A percentile compares a stretch with the other conserved stretches of the same genome.
phyloP scores from a whole-genome alignment of 2,888 invertebrate genomes.

The Dione vanillae region DNA sequence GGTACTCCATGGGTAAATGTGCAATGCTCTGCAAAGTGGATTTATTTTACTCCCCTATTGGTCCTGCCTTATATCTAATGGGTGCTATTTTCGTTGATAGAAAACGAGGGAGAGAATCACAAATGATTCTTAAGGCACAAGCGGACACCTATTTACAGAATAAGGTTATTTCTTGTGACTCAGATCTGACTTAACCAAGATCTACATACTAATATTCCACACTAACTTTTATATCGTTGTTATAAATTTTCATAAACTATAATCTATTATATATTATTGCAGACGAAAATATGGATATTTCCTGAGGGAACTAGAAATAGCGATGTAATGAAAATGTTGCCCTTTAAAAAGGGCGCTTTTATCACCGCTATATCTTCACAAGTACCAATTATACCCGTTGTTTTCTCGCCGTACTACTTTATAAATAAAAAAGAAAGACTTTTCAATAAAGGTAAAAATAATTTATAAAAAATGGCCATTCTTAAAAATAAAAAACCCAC shows the following conservation, averaged over 20 bases:
- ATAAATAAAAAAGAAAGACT: slow-evolving; percentile 78
- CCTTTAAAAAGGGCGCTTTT: slow-evolving; percentile 90
- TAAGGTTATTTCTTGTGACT: background rate
- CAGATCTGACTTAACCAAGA: background rate
- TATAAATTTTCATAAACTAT: background rate
- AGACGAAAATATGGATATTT: slow-evolving; percentile 87
- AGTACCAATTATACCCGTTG: slow-evolving; percentile 88
- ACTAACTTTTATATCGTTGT: background rate
- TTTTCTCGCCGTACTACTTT: slow-evolving; percentile 87
- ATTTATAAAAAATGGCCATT: too few relatives aligned
- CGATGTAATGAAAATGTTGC: slow-evolving; percentile 77
- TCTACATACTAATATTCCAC: background rate
- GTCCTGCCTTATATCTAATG: slow-evolving; percentile 84
- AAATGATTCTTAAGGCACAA: background rate
- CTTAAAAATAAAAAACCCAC: too few relatives aligned
- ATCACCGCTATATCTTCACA: slow-evolving; percentile 86
- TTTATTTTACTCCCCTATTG: slow-evolving; percentile 86
- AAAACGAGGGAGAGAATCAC: slow-evolving; percentile 79
- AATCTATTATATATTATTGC: slow-evolving; percentile 53
- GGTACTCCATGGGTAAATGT: slow-evolving; percentile 70
- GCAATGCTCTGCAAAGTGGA: slow-evolving; percentile 86
- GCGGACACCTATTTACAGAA: background rate
- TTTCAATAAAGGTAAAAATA: slow-evolving; percentile 77
- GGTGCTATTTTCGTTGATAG: slow-evolving; percentile 87
- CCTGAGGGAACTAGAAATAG: slow-evolving; percentile 88